Conservation (phyloP, 2,797 vertebrate species). For the Eulemur mongoz region DNA sequence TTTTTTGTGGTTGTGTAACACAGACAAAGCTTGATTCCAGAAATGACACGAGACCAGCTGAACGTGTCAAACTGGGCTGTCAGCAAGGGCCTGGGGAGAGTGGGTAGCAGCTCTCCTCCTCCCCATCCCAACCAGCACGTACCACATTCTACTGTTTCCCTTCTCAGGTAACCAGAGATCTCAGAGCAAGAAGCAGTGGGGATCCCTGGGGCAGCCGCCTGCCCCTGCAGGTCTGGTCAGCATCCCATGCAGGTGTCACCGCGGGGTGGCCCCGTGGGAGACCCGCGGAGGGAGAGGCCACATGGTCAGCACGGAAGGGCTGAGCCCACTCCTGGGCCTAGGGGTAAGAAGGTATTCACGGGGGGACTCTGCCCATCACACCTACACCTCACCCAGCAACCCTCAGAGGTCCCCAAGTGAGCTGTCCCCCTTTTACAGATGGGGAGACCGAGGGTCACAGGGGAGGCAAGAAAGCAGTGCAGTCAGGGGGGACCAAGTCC, state of each 20-base stretch:
- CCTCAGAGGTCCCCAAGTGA: neutral
- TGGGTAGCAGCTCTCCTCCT: neutral
- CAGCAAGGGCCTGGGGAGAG: neutral
- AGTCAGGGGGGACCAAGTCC: neutral
- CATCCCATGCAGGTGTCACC: fast-evolving
- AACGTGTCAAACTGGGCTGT: neutral
- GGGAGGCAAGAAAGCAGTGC: fast-evolving
- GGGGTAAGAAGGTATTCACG: fast-evolving
- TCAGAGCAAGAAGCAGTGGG: neutral
- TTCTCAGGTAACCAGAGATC: neutral
- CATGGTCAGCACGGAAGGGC: neutral
- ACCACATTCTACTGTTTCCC: neutral
- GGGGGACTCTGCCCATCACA: neutral
- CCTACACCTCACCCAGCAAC: neutral
- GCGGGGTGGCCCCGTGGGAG: neutral
- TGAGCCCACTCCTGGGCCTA: neutral
- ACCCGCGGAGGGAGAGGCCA: neutral
- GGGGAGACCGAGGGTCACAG: neutral
- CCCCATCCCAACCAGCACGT: too few species aligned
- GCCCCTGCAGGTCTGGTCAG: neutral
- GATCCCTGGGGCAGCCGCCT: neutral
- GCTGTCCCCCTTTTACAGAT: neutral
- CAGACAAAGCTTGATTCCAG: slow-evolving; percentile 74
- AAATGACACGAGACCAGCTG: slow-evolving; percentile 74
- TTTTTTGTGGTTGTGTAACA: slow-evolving; percentile 72